Evolutionary conservation across 1,140 invertebrate genomes (phyloP).

Genomic region (Caenorhabditis tropicalis): DNA sequence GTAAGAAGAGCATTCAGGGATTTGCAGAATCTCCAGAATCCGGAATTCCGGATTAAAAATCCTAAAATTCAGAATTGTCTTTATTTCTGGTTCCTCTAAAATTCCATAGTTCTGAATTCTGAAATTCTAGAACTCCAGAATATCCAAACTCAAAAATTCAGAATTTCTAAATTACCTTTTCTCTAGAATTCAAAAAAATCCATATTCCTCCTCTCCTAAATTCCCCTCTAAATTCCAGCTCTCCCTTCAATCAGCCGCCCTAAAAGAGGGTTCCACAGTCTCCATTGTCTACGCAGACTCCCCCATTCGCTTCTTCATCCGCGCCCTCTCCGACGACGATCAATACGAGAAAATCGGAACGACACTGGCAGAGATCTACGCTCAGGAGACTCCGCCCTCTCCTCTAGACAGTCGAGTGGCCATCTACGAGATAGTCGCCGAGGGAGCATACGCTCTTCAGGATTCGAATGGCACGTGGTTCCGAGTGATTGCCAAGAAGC

Average conservation of each 20-base stretch:
- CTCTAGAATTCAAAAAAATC: no score
- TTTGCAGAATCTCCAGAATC: no score
- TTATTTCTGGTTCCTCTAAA: no score
- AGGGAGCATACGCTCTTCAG: conserved; percentile 44
- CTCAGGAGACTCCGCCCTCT: background rate
- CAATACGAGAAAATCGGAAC: conserved; percentile 47
- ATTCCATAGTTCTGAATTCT: no score
- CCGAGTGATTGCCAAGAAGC: conserved; percentile 44
- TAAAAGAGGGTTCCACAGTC: conserved; percentile 22
- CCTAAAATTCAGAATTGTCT: no score
- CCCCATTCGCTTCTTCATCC: conserved; percentile 35
- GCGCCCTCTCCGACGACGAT: conserved; percentile 38
- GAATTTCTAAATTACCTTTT: no score
- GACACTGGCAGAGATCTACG: conserved; percentile 42
- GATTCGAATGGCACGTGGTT: conserved; percentile 47
- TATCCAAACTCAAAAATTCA: no score
- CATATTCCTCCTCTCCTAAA: no score
- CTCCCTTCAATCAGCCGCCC: background rate
- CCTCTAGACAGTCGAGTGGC: background rate
- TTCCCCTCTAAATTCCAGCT: conserved; percentile 43
- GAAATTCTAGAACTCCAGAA: no score
- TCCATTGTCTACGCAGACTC: conserved; percentile 44
- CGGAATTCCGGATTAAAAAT: no score
- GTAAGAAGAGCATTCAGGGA: background rate
- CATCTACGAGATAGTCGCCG: conserved; percentile 33